phyloP scores from a whole-genome alignment of 2,888 invertebrate species.

The Ochlodes sylvanus region DNA sequence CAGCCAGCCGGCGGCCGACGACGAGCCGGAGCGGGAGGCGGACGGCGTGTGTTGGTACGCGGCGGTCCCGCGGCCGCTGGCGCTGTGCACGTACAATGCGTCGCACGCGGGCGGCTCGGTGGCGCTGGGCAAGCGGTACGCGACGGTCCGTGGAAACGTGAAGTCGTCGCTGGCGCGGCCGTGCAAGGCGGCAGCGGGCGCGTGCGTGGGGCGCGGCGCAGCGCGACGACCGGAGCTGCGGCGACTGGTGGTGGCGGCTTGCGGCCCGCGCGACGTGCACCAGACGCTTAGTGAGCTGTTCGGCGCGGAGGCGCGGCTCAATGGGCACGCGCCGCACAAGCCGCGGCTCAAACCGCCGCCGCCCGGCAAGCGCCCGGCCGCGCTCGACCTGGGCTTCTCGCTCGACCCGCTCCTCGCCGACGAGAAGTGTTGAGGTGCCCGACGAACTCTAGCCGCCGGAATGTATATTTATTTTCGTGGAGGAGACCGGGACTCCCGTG shows the following conservation, averaged over 20 bases:
- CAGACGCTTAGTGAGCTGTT: slow-evolving; percentile 68
- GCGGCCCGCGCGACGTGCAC: slow-evolving; percentile 51
- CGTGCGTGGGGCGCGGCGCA: slow-evolving; percentile 41
- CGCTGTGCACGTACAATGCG: slow-evolving; percentile 84
- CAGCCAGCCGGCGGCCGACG: slow-evolving; percentile 64
- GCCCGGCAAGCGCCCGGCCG: slow-evolving; percentile 56
- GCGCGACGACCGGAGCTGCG: slow-evolving; percentile 74
- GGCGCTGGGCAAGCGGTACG: slow-evolving; percentile 79
- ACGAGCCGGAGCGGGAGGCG: slow-evolving; percentile 63
- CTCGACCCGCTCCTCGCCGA: slow-evolving; percentile 79
- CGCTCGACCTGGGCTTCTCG: slow-evolving; percentile 75
- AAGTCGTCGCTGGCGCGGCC: slow-evolving; percentile 76
- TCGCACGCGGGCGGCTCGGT: slow-evolving; percentile 84
- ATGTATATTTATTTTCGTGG: slow-evolving; percentile 82
- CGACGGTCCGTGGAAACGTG: slow-evolving; percentile 78
- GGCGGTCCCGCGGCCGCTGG: slow-evolving; percentile 85
- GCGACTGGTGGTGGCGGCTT: slow-evolving; percentile 70
- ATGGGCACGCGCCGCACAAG: slow-evolving; percentile 65
- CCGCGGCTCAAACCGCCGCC: slow-evolving; percentile 50
- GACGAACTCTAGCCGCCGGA: slow-evolving; percentile 36
- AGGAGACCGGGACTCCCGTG: slow-evolving; percentile 68
- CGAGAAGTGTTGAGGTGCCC: slow-evolving; percentile 74
- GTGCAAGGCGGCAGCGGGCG: slow-evolving; percentile 64
- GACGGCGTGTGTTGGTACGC: slow-evolving; percentile 79
- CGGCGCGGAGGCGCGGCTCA: slow-evolving; percentile 60